Evolutionary conservation across 2,888 invertebrate species (phyloP).

Genomic region (Keiferia lycopersicella): DNA sequence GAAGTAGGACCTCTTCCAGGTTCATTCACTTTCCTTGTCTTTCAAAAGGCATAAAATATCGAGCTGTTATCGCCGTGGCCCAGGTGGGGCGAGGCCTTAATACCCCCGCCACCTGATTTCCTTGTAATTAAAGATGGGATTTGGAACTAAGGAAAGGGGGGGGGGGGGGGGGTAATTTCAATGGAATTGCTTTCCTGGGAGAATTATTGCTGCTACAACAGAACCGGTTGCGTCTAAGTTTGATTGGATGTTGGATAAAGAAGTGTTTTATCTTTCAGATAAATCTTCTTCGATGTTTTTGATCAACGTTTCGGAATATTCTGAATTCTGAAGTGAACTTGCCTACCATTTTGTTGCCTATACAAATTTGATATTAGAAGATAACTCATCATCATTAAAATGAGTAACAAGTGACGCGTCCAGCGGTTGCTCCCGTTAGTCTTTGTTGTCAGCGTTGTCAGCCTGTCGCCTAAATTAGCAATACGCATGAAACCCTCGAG

Average conservation of each 20-base stretch:
- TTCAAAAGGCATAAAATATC: constrained; percentile 44
- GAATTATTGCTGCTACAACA: constrained; percentile 19
- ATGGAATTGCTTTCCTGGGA: constrained; percentile 24
- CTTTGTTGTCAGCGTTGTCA: no score
- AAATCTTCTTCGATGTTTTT: constrained; percentile 8
- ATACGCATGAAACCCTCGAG: no score
- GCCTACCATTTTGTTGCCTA: neutral
- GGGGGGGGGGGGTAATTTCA: constrained; percentile 31
- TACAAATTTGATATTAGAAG: neutral
- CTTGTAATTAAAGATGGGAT: constrained; percentile 60
- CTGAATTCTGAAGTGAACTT: neutral
- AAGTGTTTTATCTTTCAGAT: neutral
- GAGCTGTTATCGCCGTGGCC: constrained; percentile 47
- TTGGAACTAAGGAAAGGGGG: constrained; percentile 43
- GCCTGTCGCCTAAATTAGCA: no score
- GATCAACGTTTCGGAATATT: neutral
- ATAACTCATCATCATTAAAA: no score
- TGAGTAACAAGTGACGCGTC: no score
- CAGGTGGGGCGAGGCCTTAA: constrained; percentile 49
- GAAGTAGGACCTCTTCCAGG: constrained; percentile 23
- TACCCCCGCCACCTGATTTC: constrained; percentile 55
- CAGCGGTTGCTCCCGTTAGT: no score
- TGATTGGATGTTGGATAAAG: constrained; percentile 3
- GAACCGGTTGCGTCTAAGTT: constrained; percentile 5
- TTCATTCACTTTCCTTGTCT: neutral